Percentiles rank a stretch among this genome's conserved stretches.
These are phyloP conservation scores for Pristionchus fissidentatus DNA, from an alignment of 2,888 invertebrate genomes.

Conservation along the genomic window DNA sequence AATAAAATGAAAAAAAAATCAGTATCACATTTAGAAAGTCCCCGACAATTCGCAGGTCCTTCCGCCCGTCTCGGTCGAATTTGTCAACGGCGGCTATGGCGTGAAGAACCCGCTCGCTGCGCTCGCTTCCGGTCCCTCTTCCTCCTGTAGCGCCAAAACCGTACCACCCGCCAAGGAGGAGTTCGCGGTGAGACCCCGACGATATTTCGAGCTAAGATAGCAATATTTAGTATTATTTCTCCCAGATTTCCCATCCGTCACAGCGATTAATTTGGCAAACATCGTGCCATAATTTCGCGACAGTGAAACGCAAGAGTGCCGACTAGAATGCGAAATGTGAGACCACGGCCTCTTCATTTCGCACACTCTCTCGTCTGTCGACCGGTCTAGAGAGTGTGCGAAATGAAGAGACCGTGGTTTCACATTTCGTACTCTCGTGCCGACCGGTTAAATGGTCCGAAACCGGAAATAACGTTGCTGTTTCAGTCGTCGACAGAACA, in stretches of 20 bases:
- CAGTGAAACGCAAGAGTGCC: neutral
- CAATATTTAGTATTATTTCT: too few relatives aligned
- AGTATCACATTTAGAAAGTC: neutral
- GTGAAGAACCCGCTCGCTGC: constrained; percentile 87
- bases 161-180: too few relatives aligned
- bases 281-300: too few relatives aligned
- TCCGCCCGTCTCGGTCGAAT: constrained; percentile 82
- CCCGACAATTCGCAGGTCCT: neutral
- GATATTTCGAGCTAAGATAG: too few relatives aligned
- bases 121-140: constrained; percentile 30
- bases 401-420: neutral
- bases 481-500: constrained; percentile 30
- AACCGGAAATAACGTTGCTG: neutral
- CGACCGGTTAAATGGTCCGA: neutral
- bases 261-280: too few relatives aligned
- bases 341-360: too few relatives aligned
- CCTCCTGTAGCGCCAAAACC: too few relatives aligned
- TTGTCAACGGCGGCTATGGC: constrained; percentile 96
- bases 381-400: neutral
- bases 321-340: neutral
- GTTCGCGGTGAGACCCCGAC: too few relatives aligned
- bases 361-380: too few relatives aligned
- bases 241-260: too few relatives aligned
- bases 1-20: neutral
- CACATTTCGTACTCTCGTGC: neutral